Evolutionary conservation across 1,140 invertebrate genomes (phyloP), one percentile per base, ranked within the genome.

Genomic region (Paralvinella palmiformis): DNA sequence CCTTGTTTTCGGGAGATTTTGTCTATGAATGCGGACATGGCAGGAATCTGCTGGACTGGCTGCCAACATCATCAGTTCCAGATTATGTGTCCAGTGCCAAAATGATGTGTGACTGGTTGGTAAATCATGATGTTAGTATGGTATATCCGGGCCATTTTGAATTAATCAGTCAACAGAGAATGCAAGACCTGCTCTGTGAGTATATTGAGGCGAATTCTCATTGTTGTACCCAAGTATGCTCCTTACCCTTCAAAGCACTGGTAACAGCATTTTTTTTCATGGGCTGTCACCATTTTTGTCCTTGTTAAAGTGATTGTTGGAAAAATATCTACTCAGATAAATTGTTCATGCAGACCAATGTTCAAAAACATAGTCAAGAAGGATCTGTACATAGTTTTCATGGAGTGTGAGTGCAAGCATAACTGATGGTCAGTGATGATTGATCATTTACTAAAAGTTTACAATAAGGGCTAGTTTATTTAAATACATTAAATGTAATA

Each of bases 21-120:
- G 55, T 64, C 6, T 64, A 64, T 35, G 63, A 64, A 31, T 59
- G 55, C 27, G 56, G 56, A 17, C 4, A 31, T 59, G 63, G 63
- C 3, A n/a, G n/a, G 7, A 20, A 24, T 50, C 57, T 64, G 15
- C 31, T 59, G 5, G 63, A 64, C 56, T 59, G 55, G 41, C 48
- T 64, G 32, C 63, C 63, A 59, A 64, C 55, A 13, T 64, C 63
- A 29, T 64, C 24, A 24, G 44, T 64, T 10, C 20, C 17, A 20
- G 37, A 59, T 17, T 64, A 59, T 59, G 15, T 48, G 3, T 17
- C 31, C n/a, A 64, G 63, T 36, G 55, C 55, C 29, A 35, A 29
- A n/a, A 35, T 3, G 15, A 56, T 63, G 50, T 20, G 32, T 17
- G 32, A 36, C 6, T 63, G 31, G 17, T 29, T 63, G 6, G 24